Evolutionary conservation across 1,140 invertebrate genomes (phyloP).

Genomic region (Meteorus sp.): DNA sequence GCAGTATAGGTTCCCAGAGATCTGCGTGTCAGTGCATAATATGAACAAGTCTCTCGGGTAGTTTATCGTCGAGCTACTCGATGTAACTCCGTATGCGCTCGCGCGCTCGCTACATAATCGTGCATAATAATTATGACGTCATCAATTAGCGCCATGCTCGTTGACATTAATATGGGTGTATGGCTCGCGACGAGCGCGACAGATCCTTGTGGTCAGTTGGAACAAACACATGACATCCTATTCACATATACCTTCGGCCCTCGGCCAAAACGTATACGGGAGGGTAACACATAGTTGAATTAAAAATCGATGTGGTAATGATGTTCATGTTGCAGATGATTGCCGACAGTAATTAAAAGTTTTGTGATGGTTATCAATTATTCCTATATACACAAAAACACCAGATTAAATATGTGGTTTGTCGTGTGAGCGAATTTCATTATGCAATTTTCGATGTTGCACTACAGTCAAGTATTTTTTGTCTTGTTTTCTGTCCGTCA

Average conservation of each 20-base stretch:
- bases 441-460: no score
- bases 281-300: conserved; percentile 3
- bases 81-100: conserved; percentile 29
- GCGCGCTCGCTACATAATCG: conserved; percentile 34
- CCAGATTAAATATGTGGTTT: no score
- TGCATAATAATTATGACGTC: conserved; percentile 39
- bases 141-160: conserved; percentile 32
- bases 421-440: no score
- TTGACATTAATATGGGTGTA: conserved; percentile 33
- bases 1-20: not conserved
- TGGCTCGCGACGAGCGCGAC: conserved; percentile 9
- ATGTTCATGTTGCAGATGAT: not conserved
- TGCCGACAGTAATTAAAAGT: not conserved
- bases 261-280: no score
- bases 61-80: conserved; percentile 34
- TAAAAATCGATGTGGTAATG: conserved; percentile 3
- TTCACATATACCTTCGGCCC: not conserved
- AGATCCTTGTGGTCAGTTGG: conserved; percentile 22
- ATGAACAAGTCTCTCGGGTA: conserved; percentile 21
- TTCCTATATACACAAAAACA: no score
- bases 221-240: conserved; percentile 7
- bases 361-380: no score
- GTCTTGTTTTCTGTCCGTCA: no score
- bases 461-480: no score
- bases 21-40: conserved; percentile 20